Evolutionary conservation across 2,113 vertebrate species (phyloP).

Genomic region (Nibea coibor): DNA sequence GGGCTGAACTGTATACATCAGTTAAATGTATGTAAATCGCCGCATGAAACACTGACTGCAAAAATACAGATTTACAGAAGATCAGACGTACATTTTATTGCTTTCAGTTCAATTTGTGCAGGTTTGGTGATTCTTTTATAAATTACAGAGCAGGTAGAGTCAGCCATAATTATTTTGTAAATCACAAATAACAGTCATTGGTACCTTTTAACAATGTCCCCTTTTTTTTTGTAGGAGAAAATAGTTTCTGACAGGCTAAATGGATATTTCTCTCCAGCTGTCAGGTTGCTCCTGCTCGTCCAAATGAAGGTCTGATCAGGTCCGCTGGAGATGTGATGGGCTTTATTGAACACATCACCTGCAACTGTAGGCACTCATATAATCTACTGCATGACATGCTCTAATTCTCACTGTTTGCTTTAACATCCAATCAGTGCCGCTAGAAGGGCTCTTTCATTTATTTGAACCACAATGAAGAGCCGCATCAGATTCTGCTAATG

Average conservation of each 20-base stretch:
- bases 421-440: slow-evolving; percentile 14
- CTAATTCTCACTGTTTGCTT: slow-evolving; percentile 16
- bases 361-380: neutral
- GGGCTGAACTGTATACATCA: neutral
- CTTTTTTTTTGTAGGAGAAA: neutral
- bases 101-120: neutral
- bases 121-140: neutral
- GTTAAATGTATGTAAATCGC: neutral
- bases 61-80: neutral
- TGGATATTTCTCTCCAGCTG: neutral
- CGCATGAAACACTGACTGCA: neutral
- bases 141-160: neutral
- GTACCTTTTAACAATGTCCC: neutral
- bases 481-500: neutral
- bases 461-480: neutral
- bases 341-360: slow-evolving; percentile 2
- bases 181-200: neutral
- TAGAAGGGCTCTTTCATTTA: neutral
- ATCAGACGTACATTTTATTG: neutral
- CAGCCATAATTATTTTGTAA: neutral
- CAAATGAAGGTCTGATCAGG: neutral
- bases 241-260: slow-evolving; percentile 3
- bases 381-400: neutral
- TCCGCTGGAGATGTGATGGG: neutral
- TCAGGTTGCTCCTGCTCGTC: neutral